phyloP scores from a whole-genome alignment of 1,140 invertebrate genomes.

The Orius laevigatus region DNA sequence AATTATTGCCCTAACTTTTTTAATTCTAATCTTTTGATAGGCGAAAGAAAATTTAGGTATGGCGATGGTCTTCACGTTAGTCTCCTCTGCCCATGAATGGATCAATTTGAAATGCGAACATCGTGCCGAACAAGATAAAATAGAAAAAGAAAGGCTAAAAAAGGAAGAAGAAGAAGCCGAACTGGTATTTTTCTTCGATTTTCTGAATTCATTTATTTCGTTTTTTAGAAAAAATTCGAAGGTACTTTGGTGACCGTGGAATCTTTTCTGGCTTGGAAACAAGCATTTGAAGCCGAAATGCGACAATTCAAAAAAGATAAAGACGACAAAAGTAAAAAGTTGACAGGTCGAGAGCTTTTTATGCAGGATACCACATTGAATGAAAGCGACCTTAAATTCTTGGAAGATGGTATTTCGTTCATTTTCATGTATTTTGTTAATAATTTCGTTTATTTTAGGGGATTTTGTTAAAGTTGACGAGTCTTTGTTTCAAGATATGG shows the following conservation, averaged over 20 bases:
- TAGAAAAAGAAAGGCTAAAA: conserved; percentile 49
- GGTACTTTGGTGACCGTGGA: conserved; percentile 90
- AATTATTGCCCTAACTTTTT: not conserved
- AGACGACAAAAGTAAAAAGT: conserved; percentile 46
- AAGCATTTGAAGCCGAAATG: conserved; percentile 81
- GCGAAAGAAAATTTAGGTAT: conserved; percentile 82
- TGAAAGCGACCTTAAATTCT: conserved; percentile 89
- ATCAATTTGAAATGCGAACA: no score
- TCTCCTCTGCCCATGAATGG: conserved; percentile 85
- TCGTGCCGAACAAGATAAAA: conserved; percentile 57
- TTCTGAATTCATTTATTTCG: conserved; percentile 11
- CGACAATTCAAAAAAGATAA: conserved; percentile 55
- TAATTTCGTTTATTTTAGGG: conserved; percentile 26
- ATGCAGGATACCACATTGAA: conserved; percentile 78
- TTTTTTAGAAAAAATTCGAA: conserved; percentile 76
- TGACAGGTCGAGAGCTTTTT: conserved; percentile 67
- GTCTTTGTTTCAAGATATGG: conserved; percentile 81
- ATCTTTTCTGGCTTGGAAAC: conserved; percentile 90
- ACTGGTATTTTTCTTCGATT: not conserved
- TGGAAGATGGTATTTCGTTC: conserved; percentile 63
- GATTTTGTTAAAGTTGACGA: conserved; percentile 87
- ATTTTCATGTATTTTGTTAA: conserved; percentile 11
- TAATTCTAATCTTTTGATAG: conserved; percentile 28
- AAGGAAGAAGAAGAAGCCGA: conserved; percentile 63
- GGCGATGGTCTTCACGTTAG: conserved; percentile 93